Evolutionary conservation across 2,888 invertebrate genomes (phyloP), one percentile per base, ranked within the genome.

Genomic region (Sphaeridia pumilis): DNA sequence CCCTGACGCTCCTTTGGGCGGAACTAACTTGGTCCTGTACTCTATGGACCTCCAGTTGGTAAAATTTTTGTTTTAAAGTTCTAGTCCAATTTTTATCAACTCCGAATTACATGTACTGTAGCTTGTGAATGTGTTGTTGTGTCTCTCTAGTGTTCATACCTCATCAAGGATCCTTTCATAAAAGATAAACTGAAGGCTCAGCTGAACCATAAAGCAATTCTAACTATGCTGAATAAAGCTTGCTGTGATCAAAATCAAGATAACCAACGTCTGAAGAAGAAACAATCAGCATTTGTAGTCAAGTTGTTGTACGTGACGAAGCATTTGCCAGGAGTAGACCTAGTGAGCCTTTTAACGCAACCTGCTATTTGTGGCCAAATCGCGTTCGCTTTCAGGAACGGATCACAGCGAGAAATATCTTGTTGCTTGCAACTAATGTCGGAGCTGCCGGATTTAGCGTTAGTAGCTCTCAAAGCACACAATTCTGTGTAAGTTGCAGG

Each of bases 251-350:
- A n/a, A n/a, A n/a, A n/a, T n/a, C n/a, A n/a, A n/a, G n/a, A n/a
- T n/a, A 45, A 43, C 12, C 7, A 17, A 20, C 21, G 34, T 14
- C 26, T 27, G 17, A 20, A 12, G 2, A 36, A 28, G 24, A 44
- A 35, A 10, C 20, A 31, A 10, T 45, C 51, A n/a, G 45, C 45
- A 21, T 51, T 51, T 22, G 31, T 35, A 36, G 45, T 51, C 22
- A 45, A 51, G 12, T 22, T 51, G 2, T 17, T 51, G 25, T 26
- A 31, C 25, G 21, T 51, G 12, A 34, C 45, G 4, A 24, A 25
- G 17, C 41, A 31, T 14, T 20, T 51, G 4, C 4, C 25, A 2
- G 21, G 27, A 7, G n/a, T n/a, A n/a, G n/a, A n/a, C n/a, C n/a
- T n/a, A n/a, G n/a, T n/a, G n/a, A n/a, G n/a, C n/a, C n/a, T n/a